Conservation (phyloP, 2,113 vertebrate species). For the Vimba vimba region DNA sequence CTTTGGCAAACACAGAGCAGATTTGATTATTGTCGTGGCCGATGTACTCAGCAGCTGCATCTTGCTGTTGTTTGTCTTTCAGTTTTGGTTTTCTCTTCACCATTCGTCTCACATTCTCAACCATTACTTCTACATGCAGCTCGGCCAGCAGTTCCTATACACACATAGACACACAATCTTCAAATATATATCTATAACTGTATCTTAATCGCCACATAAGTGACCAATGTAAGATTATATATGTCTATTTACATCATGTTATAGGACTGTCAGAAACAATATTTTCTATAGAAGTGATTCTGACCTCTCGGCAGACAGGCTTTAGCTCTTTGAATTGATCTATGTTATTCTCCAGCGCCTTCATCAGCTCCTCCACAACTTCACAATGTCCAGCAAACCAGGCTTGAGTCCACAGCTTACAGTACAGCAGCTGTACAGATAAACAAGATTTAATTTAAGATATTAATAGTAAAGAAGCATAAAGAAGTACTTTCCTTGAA, state of each 20-base stretch:
- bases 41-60: slow-evolving; percentile 72
- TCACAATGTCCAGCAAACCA: slow-evolving; percentile 72
- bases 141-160: slow-evolving; percentile 73
- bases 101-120: slow-evolving; percentile 79
- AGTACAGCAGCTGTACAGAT: slow-evolving; percentile 73
- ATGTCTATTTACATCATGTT: background rate
- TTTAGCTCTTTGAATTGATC: slow-evolving; percentile 71
- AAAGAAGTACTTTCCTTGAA: background rate
- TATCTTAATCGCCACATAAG: background rate
- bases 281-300: slow-evolving; percentile 47
- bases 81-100: slow-evolving; percentile 78
- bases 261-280: background rate
- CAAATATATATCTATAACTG: background rate
- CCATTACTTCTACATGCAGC: slow-evolving; percentile 73
- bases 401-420: slow-evolving; percentile 75
- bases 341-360: slow-evolving; percentile 63
- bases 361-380: slow-evolving; percentile 73
- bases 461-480: background rate
- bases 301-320: slow-evolving; percentile 75
- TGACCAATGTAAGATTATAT: background rate
- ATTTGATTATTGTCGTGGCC: slow-evolving; percentile 69
- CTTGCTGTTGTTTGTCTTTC: slow-evolving; percentile 75
- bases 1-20: slow-evolving; percentile 73
- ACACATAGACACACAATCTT: slow-evolving; percentile 31
- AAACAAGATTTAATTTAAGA: background rate